Evolutionary conservation across 2,113 vertebrate species (phyloP), one percentile per base, ranked within the genome.

Genomic region (Sinocyclocheilus anshuiensis): DNA sequence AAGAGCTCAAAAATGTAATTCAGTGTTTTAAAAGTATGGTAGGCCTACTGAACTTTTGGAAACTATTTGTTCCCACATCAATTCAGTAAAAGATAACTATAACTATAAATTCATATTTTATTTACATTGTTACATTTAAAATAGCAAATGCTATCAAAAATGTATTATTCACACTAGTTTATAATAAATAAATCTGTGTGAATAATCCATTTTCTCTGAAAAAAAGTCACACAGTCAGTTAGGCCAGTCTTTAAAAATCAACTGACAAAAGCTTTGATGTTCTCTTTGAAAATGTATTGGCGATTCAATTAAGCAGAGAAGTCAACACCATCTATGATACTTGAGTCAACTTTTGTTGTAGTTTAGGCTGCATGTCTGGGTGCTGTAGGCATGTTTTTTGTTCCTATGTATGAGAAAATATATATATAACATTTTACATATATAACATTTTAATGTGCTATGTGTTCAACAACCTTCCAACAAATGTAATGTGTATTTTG

Each of bases 221-320:
- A 61, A 61, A n/a, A 61, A 4, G 1, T 61, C 26, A 65, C 24
- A 65, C 12, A 69, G 15, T 26, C 26, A 29, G 24, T 67, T 13
- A 69, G 15, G 65, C 65, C 7, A 69, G 29, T 39, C 36, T 39
- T 39, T 5, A 57, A 18, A 33, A 29, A 33, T 57, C 4, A 12
- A 79, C 18, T 80, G 22, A 53, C 45, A 18, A 18, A 53, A 11
- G 33, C 2, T 7, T 39, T 61, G 10, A n/a, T 61, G 7, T 39
- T 39, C 55, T 39, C 33, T 61, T 79, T 78, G 26, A 36, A 59
- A 22, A 55, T 78, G 39, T 79, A 79, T 59, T 79, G 55, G 29
- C 4, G 10, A 78, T 77, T 48, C 4, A 48, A n/a, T 12, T 50
- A 26, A 77, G 50, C 4, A 20, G 2, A 33, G 1, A 26, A 55